phyloP scores from a whole-genome alignment of 2,888 invertebrate genomes.

The Rhorus exstirpatorius region DNA sequence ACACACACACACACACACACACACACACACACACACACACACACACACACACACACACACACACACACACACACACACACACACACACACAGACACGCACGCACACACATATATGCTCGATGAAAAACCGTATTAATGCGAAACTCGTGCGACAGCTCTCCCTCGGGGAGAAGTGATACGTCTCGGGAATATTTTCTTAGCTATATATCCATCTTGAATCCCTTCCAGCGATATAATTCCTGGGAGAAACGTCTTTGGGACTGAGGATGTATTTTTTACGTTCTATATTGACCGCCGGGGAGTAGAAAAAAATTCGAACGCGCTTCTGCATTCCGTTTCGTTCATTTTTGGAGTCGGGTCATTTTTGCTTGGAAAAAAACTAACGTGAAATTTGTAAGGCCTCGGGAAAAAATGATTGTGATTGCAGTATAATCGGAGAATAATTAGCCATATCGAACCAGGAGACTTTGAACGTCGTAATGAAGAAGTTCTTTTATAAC shows the following conservation, averaged over 20 bases:
- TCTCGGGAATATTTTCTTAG: conserved; percentile 69
- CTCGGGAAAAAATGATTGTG: too few species aligned
- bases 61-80: conserved; percentile 12
- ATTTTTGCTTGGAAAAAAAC: neutral
- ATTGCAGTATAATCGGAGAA: too few species aligned
- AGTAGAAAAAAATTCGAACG: conserved; percentile 14
- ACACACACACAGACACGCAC: conserved; percentile 10
- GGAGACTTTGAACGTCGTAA: too few species aligned
- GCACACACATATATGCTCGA: conserved; percentile 19
- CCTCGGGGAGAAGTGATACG: conserved; percentile 62
- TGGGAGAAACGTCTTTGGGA: conserved; percentile 49
- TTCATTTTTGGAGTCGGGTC: conserved; percentile 12
- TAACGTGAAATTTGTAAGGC: too few species aligned
- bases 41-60: conserved; percentile 12
- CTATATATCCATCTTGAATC: conserved; percentile 46
- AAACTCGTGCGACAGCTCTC: conserved; percentile 66
- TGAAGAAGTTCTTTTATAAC: too few species aligned
- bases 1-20: conserved; percentile 14
- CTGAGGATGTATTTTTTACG: conserved; percentile 40
- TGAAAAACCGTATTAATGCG: conserved; percentile 70
- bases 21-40: conserved; percentile 11
- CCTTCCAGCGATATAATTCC: conserved; percentile 42
- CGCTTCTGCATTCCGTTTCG: conserved; percentile 31
- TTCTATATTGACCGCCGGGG: conserved; percentile 32
- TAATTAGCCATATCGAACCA: too few species aligned